phyloP scores from a whole-genome alignment of 1,140 invertebrate genomes.

The Lasioglossum baleicum region DNA sequence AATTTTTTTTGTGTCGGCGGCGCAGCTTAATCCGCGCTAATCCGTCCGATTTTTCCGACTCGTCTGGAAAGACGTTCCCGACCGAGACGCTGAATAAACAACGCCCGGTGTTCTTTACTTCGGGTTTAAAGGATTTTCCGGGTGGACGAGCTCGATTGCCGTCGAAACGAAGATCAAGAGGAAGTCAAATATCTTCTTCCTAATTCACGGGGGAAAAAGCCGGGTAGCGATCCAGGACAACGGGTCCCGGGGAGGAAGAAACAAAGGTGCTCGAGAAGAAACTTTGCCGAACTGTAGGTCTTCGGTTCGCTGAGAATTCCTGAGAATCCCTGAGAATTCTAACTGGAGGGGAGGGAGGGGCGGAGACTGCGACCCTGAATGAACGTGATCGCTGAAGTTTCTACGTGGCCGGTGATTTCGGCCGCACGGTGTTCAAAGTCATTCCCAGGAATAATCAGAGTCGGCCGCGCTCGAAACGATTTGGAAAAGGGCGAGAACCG shows the following conservation, averaged over 20 bases:
- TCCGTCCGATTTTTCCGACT: slow-evolving; percentile 7
- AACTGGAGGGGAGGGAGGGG: not conserved
- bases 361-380: no score
- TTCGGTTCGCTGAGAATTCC: not conserved
- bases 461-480: not conserved
- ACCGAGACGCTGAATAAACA: not conserved
- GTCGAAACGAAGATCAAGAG: not conserved
- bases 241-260: not conserved
- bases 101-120: not conserved
- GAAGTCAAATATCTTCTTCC: not conserved
- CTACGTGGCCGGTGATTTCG: no score
- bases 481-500: not conserved
- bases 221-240: not conserved
- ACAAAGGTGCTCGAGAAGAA: not conserved
- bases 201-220: not conserved
- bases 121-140: not conserved
- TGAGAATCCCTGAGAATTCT: not conserved
- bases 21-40: slow-evolving; percentile 1
- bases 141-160: not conserved
- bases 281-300: no score
- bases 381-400: slow-evolving; percentile 2
- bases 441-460: slow-evolving; percentile 12
- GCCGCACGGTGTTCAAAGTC: not conserved
- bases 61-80: not conserved
- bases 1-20: not conserved